Percentiles rank a stretch among this genome's conserved stretches.
These are phyloP conservation scores for Polymixis lichenea DNA, from an alignment of 2,888 invertebrate genomes.

Conservation along the genomic window DNA sequence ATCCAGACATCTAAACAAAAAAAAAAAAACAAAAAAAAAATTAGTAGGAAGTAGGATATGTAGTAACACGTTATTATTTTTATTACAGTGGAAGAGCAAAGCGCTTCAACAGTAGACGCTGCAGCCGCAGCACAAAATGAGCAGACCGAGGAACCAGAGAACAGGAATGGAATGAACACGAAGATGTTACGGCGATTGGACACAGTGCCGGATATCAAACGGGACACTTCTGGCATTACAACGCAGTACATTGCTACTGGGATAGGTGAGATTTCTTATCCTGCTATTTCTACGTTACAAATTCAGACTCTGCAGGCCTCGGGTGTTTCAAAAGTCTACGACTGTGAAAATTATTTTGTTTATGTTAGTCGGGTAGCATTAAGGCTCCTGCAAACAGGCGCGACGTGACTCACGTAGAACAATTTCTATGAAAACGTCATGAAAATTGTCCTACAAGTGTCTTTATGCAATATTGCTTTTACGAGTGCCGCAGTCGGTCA, in stretches of 20 bases:
- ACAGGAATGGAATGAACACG: conserved; percentile 73
- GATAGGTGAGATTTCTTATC: conserved; percentile 76
- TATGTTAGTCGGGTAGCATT: neutral
- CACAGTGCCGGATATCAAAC: conserved; percentile 86
- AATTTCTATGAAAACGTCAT: too few species aligned
- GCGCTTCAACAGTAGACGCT: conserved; percentile 67
- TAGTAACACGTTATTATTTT: neutral
- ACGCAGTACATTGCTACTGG: conserved; percentile 87
- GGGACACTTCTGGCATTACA: conserved; percentile 86
- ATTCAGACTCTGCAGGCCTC: neutral
- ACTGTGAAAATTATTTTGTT: neutral
- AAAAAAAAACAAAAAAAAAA: too few species aligned
- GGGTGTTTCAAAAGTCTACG: neutral
- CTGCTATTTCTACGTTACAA: neutral
- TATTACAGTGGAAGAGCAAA: conserved; percentile 74
- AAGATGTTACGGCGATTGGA: conserved; percentile 81
- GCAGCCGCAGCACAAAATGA: conserved; percentile 52
- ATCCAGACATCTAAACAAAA: too few species aligned
- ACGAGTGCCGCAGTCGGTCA: neutral
- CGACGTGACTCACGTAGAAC: too few species aligned
- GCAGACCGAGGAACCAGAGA: conserved; percentile 51
- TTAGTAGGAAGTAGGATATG: too few species aligned
- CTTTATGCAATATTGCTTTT: neutral
- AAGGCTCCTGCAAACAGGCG: too few species aligned
- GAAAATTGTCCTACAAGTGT: too few species aligned